Evolutionary conservation across 2,888 invertebrate genomes (phyloP), one percentile per base, ranked within the genome.

Genomic region (Petrolisthes manimaculis): DNA sequence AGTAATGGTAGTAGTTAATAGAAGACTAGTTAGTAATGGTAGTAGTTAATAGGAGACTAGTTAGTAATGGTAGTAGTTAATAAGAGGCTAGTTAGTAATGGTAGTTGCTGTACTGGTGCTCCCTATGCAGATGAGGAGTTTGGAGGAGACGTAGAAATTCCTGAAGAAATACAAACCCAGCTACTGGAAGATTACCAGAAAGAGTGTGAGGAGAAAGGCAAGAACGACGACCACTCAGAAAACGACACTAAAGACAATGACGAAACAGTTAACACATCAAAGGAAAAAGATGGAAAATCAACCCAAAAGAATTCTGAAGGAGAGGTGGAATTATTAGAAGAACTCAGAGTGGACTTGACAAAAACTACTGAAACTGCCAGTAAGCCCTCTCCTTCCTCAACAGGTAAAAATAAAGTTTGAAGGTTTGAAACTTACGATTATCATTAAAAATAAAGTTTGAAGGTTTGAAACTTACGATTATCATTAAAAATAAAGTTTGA

Each of bases 71-170:
- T 80, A 83, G 83, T 67, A 79, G 83, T 78, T 83, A 54, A 51
- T 75, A 56, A 53, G 14, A 18, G 74, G 81, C 37, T 54, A 24
- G 24, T 56, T 78, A 83, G 87, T 87, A 80, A 87, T 67, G 71
- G 83, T 80, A 83, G 83, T 67, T 83, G 83, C 78, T 83, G 83
- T 88, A 74, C 61, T 88, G 84, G 83, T 79, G 79, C 86, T n/a
- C 78, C 87, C 83, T 84, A 69, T 21, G 81, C 89, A 91, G 89
- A 89, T 81, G 91, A 91, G 67, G 88, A 89, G 37, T 83, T 91
- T 81, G 89, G 86, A 54, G 86, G 88, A 54, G 89, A 91, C 54
- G 89, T 88, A 75, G 89, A 89, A 81, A 91, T 91, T 37, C 86
- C 91, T 18, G 91, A 91, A 71, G 88, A 91, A 37, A 81, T 91